Base-by-base conservation (phyloP, 1,140 invertebrate species). In the Catajapyx aquilonaris region DNA sequence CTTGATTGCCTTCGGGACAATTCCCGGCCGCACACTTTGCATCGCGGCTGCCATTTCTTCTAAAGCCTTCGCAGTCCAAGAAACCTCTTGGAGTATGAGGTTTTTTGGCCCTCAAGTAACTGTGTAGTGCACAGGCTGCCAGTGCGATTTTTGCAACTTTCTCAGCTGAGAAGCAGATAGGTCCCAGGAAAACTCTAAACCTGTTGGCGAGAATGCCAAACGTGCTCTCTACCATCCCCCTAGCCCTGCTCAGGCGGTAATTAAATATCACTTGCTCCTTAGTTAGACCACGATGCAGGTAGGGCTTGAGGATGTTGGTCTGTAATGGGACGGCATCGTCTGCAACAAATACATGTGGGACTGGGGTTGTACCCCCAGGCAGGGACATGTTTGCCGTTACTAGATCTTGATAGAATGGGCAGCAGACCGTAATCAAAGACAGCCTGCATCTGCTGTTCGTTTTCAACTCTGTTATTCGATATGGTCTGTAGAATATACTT, bases 211-310 rank as follows among this genome's bases (percentile, higher is more conserved):
- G 22, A 17, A 54, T 47, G n/a, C 46, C 51, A 48, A 56, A 56
- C 7, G 47, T 42, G 43, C 53, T 53, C 36, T 55, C 53, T 35
- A 47, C 32, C 39, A 51, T 36, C 15, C 46, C 32, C 16, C 54
- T 32, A 13, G 47, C 48, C 17, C 48, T 28, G 23, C 44, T 45
- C 11, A 53, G 35, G 28, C 52, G 20, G 36, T 52, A 57, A 36
- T 56, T 51, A 38, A 51, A 54, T 19, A 49, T 41, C 30, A 40
- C 40, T 21, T 50, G 36, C 10, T 41, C 30, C 10, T 40, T n/a
- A 17, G 36, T 35, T 9, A 51, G 11, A 21, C 39, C 18, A 9
- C 23, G 23, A 28, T 28, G 7, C 7, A 42, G 18, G 30, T 43
- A 53, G 5, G 46, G 50, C 23, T 44, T 43, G 43, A 51, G 42